Evolutionary conservation across 2,797 vertebrate genomes (phyloP).

Genomic region (Babyrousa celebensis): DNA sequence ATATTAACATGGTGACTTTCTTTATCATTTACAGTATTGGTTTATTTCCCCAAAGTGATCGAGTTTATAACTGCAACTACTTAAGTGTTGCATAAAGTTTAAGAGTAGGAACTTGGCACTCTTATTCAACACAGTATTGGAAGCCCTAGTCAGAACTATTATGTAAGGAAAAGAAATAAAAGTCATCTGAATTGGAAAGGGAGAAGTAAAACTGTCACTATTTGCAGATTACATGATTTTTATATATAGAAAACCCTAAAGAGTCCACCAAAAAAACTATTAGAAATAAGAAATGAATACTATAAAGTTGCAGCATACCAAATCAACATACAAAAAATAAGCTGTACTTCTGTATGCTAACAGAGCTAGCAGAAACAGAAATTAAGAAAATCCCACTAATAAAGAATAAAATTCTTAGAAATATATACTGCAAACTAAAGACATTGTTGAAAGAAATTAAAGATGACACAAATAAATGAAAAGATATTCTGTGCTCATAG

Average conservation of each 20-base stretch:
- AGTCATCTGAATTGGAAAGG: not conserved
- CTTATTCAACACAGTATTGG: not conserved
- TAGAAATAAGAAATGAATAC: not conserved
- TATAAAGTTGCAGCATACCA: not conserved
- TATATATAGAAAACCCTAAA: not conserved
- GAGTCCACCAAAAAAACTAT: not conserved
- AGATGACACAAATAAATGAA: not conserved
- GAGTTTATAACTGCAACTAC: not conserved
- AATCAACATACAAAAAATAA: not conserved
- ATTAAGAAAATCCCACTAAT: not conserved
- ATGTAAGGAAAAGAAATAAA: not conserved
- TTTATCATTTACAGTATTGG: not conserved
- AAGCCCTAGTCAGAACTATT: not conserved
- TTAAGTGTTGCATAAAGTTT: not conserved
- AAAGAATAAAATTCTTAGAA: not conserved
- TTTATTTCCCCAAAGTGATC: not conserved
- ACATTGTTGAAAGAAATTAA: not conserved
- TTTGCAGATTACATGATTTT: not conserved
- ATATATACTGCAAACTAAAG: not conserved
- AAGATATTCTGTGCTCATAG: not conserved
- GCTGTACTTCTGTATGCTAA: not conserved
- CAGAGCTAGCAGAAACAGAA: not conserved
- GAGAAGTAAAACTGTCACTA: not conserved
- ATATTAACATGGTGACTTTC: not conserved
- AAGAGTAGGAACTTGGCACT: not conserved